Evolutionary conservation across 2,113 vertebrate genomes (phyloP).

Genomic region (Gyps fulvus): DNA sequence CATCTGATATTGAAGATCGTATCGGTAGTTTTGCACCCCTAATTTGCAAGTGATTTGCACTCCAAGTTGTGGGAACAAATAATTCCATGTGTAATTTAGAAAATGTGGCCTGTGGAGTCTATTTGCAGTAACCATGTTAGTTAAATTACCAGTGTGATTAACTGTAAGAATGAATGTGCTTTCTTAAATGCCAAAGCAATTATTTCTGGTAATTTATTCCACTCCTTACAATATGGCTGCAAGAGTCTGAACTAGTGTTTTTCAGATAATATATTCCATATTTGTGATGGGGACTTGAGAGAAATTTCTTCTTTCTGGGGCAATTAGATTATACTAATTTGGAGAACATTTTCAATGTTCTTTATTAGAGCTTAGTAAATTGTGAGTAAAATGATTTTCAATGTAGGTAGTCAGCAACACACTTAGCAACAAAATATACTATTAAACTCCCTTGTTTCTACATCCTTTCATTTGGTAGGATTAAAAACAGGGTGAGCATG

Average conservation of each 20-base stretch:
- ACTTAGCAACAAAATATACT: neutral
- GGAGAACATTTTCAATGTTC: neutral
- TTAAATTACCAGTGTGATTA: constrained; percentile 49
- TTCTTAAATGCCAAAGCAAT: constrained; percentile 53
- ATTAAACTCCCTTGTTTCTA: neutral
- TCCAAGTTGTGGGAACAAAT: neutral
- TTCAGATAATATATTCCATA: constrained; percentile 10
- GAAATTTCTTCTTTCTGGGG: neutral
- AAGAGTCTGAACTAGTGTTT: neutral
- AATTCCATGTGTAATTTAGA: neutral
- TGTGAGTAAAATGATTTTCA: neutral
- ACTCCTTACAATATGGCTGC: neutral
- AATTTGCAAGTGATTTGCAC: neutral
- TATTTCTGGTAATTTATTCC: constrained; percentile 49
- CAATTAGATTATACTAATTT: neutral
- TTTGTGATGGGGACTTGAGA: neutral
- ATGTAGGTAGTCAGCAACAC: neutral
- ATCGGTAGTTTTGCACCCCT: neutral
- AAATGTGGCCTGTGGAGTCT: neutral
- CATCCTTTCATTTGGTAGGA: neutral
- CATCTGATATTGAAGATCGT: neutral
- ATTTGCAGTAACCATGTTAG: constrained; percentile 47
- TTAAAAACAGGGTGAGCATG: neutral
- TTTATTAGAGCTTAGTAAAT: neutral
- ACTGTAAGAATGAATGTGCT: constrained; percentile 42